These are phyloP conservation scores for Diorhabda sublineata DNA, from an alignment of 1,140 invertebrate genomes.

Conservation along the genomic window DNA sequence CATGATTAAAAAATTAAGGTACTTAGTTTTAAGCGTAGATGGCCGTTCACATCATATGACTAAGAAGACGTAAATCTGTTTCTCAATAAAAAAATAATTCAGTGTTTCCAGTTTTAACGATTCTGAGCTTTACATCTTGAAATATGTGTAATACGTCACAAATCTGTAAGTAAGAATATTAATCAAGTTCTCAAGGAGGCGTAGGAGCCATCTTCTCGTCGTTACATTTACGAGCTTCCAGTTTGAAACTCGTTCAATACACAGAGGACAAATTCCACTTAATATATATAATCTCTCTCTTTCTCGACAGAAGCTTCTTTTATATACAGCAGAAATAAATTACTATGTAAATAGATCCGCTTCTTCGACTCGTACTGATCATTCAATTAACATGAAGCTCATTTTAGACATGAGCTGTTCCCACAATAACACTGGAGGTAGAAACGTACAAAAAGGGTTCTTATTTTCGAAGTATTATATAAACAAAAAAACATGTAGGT, in stretches of 20 bases:
- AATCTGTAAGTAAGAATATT: too few species aligned
- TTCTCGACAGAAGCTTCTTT: not conserved
- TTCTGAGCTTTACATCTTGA: too few species aligned
- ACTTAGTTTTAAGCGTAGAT: too few species aligned
- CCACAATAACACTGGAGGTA: not conserved
- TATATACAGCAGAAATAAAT: conserved; percentile 1
- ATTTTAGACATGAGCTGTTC: not conserved
- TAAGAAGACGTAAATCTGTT: too few species aligned
- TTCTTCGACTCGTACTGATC: not conserved
- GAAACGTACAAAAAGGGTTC: not conserved
- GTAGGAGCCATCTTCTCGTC: not conserved
- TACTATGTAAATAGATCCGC: conserved; percentile 1
- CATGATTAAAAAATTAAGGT: too few species aligned
- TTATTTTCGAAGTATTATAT: not conserved
- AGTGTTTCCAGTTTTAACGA: too few species aligned
- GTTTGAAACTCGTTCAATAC: not conserved
- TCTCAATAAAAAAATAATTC: too few species aligned
- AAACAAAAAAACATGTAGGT: too few species aligned
- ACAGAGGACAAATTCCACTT: conserved; percentile 2
- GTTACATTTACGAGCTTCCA: not conserved
- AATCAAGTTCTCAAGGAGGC: too few species aligned
- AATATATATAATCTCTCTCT: not conserved
- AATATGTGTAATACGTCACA: too few species aligned
- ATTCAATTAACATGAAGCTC: not conserved
- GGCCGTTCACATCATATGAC: too few species aligned